Evolutionary conservation across 2,113 vertebrate genomes (phyloP).

Genomic region (Mystacornis crossleyi): DNA sequence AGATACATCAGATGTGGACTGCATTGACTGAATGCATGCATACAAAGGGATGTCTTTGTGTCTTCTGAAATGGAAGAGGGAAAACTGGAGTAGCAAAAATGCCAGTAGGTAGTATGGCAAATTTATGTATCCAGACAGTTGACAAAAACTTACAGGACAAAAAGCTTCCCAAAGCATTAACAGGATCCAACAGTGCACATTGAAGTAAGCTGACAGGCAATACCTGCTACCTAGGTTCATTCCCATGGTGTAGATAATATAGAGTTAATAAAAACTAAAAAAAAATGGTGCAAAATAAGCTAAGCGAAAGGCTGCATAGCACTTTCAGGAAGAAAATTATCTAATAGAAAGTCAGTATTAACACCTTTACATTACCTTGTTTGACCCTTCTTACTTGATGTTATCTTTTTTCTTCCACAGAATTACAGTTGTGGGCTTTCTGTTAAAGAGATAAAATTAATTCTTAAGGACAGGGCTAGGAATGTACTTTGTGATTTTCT

Average conservation of each 20-base stretch:
- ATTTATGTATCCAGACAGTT: neutral
- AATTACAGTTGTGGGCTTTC: neutral
- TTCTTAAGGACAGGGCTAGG: neutral
- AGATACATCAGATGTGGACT: neutral
- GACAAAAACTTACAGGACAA: neutral
- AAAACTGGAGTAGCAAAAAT: neutral
- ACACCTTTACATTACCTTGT: neutral
- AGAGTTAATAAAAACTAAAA: neutral
- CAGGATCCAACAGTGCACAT: neutral
- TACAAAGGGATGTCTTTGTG: neutral
- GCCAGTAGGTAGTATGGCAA: neutral
- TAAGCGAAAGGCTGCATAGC: neutral
- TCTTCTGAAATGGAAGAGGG: neutral
- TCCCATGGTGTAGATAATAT: neutral
- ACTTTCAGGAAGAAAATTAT: neutral
- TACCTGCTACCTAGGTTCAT: neutral
- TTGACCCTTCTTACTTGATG: neutral
- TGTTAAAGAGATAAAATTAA: neutral
- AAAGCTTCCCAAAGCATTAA: neutral
- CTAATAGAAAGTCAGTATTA: neutral
- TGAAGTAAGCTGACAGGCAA: neutral
- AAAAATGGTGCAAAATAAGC: neutral
- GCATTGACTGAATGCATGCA: neutral
- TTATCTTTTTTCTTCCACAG: neutral
- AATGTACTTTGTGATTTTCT: neutral